A percentile compares a stretch with the other conserved stretches of the same genome.
Evolutionary conservation across 2,113 vertebrate species (phyloP).

Genomic region (Anthoscopus minutus): DNA sequence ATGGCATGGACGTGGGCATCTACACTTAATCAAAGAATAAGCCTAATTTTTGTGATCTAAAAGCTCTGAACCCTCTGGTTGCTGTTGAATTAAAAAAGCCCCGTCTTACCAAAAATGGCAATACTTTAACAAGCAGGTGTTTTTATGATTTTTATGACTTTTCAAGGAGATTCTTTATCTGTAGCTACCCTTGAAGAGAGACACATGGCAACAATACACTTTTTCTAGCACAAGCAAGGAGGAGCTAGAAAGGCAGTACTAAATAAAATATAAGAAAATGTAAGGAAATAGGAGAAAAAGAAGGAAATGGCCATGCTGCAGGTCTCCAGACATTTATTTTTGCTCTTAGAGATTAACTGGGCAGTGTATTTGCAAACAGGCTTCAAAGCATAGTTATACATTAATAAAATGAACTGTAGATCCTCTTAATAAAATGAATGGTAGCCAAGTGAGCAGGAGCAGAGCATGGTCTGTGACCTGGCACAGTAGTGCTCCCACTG

Average conservation of each 20-base stretch:
- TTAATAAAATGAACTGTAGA: background rate
- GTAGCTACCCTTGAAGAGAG: background rate
- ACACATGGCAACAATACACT: background rate
- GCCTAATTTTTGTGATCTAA: background rate
- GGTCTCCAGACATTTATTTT: background rate
- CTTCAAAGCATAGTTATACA: background rate
- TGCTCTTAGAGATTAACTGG: background rate
- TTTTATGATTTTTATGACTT: background rate
- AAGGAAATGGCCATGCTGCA: background rate
- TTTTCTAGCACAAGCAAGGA: background rate
- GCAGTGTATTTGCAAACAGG: background rate
- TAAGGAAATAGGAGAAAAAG: background rate
- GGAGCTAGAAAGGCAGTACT: background rate
- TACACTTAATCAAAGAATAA: background rate
- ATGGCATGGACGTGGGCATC: background rate
- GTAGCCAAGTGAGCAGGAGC: background rate
- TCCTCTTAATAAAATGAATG: background rate
- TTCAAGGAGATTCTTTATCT: background rate
- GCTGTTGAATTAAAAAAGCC: rapidly evolving
- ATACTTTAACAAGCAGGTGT: background rate
- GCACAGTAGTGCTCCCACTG: no score
- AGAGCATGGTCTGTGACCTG: background rate
- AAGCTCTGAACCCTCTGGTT: background rate
- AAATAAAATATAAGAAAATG: background rate
- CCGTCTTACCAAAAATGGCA: background rate